These are phyloP conservation scores for Tetranychus piercei DNA, from an alignment of 2,888 invertebrate species.

Conservation along the genomic window DNA sequence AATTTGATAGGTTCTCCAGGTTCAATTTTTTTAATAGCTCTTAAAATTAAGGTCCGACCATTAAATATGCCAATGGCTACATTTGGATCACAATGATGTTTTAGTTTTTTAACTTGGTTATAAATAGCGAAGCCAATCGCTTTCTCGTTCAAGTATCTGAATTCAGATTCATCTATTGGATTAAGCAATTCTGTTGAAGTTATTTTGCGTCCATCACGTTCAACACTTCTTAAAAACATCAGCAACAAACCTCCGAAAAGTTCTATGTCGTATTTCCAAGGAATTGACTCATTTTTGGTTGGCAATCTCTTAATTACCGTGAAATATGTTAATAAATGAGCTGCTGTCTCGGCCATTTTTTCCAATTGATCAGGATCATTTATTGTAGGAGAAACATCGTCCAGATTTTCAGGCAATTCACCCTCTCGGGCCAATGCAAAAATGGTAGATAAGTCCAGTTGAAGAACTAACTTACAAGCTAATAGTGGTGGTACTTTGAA, in stretches of 20 bases:
- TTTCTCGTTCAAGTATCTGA: background rate
- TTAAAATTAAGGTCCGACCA: background rate
- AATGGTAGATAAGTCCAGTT: background rate
- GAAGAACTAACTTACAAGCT: background rate
- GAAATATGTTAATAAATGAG: constrained; percentile 3
- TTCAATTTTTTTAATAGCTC: background rate
- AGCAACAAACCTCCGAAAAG: background rate
- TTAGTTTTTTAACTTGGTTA: background rate
- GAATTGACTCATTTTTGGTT: background rate
- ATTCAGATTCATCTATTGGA: background rate
- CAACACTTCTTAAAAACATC: background rate
- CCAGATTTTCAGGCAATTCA: background rate
- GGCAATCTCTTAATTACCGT: background rate
- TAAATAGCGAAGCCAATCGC: constrained; percentile 7
- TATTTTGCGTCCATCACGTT: background rate
- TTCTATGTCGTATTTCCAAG: constrained; percentile 3
- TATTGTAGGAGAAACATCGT: background rate
- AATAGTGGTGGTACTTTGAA: background rate
- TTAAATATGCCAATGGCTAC: background rate
- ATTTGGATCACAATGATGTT: constrained; percentile 9
- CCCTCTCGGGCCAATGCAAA: background rate
- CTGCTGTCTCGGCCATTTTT: constrained; percentile 1
- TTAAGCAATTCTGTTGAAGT: background rate
- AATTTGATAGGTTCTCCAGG: background rate
- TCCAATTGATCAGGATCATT: background rate